These are phyloP conservation scores for Tribolium freemani DNA, from an alignment of 2,888 invertebrate genomes.

Conservation along the genomic window DNA sequence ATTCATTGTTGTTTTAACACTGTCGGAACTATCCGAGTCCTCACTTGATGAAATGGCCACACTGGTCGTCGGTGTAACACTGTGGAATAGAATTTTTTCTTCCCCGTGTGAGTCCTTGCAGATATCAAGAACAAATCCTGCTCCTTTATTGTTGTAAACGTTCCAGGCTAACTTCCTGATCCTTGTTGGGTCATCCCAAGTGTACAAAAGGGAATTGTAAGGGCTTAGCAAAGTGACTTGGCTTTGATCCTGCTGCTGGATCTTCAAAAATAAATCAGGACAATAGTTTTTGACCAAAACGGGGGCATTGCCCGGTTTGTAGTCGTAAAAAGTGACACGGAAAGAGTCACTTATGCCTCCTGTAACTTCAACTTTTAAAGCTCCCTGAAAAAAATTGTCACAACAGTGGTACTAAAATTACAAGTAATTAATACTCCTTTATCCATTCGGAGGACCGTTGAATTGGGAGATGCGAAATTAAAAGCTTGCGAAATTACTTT, in stretches of 20 bases:
- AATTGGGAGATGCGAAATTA: slow-evolving; percentile 77
- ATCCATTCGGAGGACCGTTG: slow-evolving; percentile 85
- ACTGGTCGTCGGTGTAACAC: slow-evolving; percentile 72
- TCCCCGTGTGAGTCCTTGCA: slow-evolving; percentile 80
- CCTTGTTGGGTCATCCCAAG: slow-evolving; percentile 88
- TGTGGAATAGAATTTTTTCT: slow-evolving; percentile 81
- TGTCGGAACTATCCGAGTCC: slow-evolving; percentile 68
- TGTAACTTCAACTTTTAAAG: slow-evolving; percentile 78
- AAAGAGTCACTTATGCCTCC: slow-evolving; percentile 83
- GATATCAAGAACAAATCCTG: slow-evolving; percentile 81
- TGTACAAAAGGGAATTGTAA: slow-evolving; percentile 82
- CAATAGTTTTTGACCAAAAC: slow-evolving; percentile 88
- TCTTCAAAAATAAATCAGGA: slow-evolving; percentile 83
- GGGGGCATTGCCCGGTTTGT: slow-evolving; percentile 83
- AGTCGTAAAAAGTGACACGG: slow-evolving; percentile 82
- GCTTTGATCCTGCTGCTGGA: slow-evolving; percentile 76
- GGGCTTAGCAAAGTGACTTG: slow-evolving; percentile 84
- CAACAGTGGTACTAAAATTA: neutral
- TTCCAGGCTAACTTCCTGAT: slow-evolving; percentile 84
- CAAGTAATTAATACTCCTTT: slow-evolving; percentile 77
- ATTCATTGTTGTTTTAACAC: slow-evolving; percentile 64
- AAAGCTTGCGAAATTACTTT: slow-evolving; percentile 84
- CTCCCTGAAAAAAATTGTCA: slow-evolving; percentile 69
- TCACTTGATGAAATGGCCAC: slow-evolving; percentile 71
- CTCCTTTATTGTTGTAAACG: slow-evolving; percentile 83